Evolutionary conservation across 1,140 invertebrate species (phyloP).

Genomic region (Meloidogyne exigua): DNA sequence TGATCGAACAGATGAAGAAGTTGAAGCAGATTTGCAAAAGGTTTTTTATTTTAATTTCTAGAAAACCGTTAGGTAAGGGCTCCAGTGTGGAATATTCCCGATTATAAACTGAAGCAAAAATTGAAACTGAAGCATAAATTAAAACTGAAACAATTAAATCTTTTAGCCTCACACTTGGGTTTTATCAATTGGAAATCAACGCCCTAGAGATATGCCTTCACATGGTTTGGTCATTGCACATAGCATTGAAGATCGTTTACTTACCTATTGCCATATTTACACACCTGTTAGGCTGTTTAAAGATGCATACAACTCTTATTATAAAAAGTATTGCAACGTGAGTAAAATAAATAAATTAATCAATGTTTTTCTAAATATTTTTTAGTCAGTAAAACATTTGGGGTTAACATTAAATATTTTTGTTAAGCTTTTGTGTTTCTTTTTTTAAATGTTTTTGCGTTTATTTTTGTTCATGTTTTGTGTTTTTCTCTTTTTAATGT

Average conservation of each 20-base stretch:
- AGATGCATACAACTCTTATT: conserved; percentile 23
- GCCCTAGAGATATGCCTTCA: background rate
- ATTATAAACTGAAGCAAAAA: no score
- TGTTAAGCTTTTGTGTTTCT: no score
- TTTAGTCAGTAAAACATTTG: no score
- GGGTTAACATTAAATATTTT: no score
- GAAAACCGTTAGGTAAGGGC: background rate
- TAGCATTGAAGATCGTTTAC: conserved; percentile 32
- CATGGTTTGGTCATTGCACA: conserved; percentile 14
- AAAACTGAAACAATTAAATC: background rate
- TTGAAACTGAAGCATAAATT: conserved; percentile 1
- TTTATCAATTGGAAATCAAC: conserved; percentile 19
- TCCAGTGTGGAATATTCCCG: no score
- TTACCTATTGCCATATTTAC: conserved; percentile 37
- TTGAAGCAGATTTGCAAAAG: conserved; percentile 12
- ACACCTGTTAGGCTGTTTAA: conserved; percentile 31
- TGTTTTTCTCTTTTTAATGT: no score
- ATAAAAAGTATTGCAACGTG: conserved; percentile 29
- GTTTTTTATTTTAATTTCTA: conserved; percentile 4
- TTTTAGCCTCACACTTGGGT: conserved; percentile 35
- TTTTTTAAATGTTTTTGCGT: no score
- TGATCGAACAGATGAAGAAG: conserved; percentile 18
- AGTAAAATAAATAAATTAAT: background rate
- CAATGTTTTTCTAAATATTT: no score
- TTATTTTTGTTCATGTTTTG: no score